Conservation (phyloP, 2,113 vertebrate genomes). For the Galeopterus variegatus region DNA sequence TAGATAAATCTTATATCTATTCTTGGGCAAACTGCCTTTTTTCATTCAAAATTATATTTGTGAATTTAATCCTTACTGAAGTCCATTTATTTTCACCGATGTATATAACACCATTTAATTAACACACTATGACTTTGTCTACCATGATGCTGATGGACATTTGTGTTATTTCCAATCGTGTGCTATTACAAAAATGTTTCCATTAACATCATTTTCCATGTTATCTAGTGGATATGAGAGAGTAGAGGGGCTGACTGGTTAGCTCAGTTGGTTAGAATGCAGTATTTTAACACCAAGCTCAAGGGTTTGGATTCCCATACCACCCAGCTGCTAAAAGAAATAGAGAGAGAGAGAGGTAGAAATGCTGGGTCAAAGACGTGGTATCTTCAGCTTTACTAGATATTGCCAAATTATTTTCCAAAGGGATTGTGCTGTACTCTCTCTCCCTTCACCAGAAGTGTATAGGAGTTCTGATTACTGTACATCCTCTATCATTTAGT, state of each 20-base stretch:
- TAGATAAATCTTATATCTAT: not conserved
- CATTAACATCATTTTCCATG: not conserved
- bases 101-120: not conserved
- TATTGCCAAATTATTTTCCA: not conserved
- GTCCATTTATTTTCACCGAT: not conserved
- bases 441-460: not conserved
- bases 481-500: not conserved
- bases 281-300: too few relatives aligned
- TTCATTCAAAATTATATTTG: not conserved
- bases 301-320: too few relatives aligned
- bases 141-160: not conserved
- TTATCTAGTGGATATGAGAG: not conserved
- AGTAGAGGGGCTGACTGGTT: not conserved
- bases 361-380: not conserved
- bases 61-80: not conserved
- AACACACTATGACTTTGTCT: not conserved
- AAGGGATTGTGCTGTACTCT: not conserved
- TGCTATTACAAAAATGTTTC: not conserved
- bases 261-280: too few relatives aligned
- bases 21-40: not conserved
- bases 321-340: too few relatives aligned
- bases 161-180: not conserved
- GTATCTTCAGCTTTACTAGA: not conserved
- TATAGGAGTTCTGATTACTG: not conserved
- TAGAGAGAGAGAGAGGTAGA: not conserved